Conservation (phyloP, 2,888 invertebrate genomes). For the Drosophila nr. medialis region DNA sequence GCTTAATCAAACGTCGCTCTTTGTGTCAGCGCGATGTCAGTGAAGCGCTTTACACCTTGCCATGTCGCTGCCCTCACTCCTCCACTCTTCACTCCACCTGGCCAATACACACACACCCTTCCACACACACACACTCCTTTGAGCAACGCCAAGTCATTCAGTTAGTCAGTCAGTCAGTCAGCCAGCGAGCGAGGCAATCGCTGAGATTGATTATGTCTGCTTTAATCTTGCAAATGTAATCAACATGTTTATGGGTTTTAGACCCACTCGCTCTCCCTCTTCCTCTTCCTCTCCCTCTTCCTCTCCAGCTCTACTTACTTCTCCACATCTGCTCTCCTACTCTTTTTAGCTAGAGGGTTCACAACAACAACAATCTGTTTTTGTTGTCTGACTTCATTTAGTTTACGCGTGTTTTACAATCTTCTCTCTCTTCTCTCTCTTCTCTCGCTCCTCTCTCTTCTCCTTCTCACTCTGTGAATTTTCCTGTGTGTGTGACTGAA, state of each 20-base stretch:
- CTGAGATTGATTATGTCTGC: slow-evolving; percentile 73
- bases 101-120: slow-evolving; percentile 21
- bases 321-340: not conserved
- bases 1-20: slow-evolving; percentile 75
- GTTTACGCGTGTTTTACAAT: slow-evolving; percentile 30
- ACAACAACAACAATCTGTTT: slow-evolving; percentile 30
- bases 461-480: not conserved
- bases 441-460: too few relatives aligned
- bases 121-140: slow-evolving; percentile 5
- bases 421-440: not conserved
- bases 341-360: not conserved
- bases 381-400: slow-evolving; percentile 52
- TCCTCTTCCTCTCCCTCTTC: too few relatives aligned
- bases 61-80: slow-evolving; percentile 8
- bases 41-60: slow-evolving; percentile 59
- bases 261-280: not conserved
- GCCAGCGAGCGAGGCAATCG: slow-evolving; percentile 58
- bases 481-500: not conserved
- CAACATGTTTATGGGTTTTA: slow-evolving; percentile 58
- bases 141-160: slow-evolving; percentile 42
- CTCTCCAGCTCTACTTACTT: too few relatives aligned
- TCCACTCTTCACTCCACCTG: not conserved
- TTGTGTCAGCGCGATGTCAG: slow-evolving; percentile 72
- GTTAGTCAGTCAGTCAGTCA: slow-evolving; percentile 35
- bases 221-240: slow-evolving; percentile 70